Evolutionary conservation across 2,113 vertebrate genomes (phyloP).

Genomic region (Candoia aspera): DNA sequence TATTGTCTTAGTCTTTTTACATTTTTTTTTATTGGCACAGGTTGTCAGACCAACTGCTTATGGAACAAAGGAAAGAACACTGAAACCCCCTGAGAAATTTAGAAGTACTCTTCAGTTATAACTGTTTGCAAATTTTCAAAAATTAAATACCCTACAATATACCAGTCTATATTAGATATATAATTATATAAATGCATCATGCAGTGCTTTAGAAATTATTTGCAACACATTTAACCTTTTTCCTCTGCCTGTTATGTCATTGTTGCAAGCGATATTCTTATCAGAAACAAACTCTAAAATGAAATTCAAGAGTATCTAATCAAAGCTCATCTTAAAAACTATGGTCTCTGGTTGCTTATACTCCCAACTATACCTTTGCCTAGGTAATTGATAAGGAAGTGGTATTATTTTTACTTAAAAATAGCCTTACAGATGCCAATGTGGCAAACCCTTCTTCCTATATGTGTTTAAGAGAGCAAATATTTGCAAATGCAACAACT

Average conservation of each 20-base stretch:
- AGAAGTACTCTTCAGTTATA: not conserved
- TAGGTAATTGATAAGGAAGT: constrained; percentile 1
- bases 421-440: not conserved
- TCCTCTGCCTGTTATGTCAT: not conserved
- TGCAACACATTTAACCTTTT: not conserved
- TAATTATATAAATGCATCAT: not conserved
- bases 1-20: not conserved
- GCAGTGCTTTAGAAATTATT: not conserved
- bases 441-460: not conserved
- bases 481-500: not conserved
- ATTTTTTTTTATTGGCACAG: not conserved
- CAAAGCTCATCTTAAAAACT: constrained; percentile 19
- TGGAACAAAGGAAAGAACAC: not conserved
- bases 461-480: not conserved
- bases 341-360: not conserved
- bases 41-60: not conserved
- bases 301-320: not conserved
- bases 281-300: not conserved
- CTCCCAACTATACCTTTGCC: not conserved
- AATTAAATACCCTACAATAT: not conserved
- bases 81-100: not conserved
- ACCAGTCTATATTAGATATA: not conserved
- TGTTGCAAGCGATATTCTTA: not conserved
- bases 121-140: not conserved
- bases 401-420: not conserved